Conservation (phyloP, 2,888 invertebrate genomes). For the Lobophora halterata region DNA sequence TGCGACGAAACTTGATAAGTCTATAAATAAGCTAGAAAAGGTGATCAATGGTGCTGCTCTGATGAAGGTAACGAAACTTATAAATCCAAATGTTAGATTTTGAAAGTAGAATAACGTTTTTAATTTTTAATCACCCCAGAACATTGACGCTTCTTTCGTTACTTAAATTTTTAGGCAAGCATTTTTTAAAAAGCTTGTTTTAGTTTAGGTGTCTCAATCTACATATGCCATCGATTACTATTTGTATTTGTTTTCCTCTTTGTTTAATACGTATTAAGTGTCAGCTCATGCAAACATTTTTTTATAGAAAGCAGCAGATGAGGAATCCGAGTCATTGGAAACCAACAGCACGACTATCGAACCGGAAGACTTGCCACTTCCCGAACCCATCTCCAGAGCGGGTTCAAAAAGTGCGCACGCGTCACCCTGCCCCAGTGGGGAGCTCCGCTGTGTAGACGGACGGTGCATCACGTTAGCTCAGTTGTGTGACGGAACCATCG, state of each 20-base stretch:
- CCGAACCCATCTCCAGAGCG: not conserved
- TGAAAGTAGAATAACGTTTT: too few relatives aligned
- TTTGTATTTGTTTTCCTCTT: not conserved
- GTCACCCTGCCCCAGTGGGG: constrained; percentile 76
- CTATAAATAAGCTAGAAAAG: constrained; percentile 53
- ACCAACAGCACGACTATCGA: constrained; percentile 38
- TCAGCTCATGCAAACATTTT: not conserved
- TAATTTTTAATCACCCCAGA: too few relatives aligned
- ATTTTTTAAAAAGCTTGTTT: too few relatives aligned
- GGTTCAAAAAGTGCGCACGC: constrained; percentile 53
- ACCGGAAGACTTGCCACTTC: constrained; percentile 31
- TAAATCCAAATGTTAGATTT: too few relatives aligned
- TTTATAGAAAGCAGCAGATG: constrained; percentile 51
- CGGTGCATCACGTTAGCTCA: constrained; percentile 83
- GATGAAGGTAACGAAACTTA: constrained; percentile 56
- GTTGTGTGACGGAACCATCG: constrained; percentile 81
- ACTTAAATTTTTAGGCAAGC: too few relatives aligned
- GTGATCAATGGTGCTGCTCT: constrained; percentile 62
- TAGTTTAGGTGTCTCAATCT: too few relatives aligned
- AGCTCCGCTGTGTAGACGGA: constrained; percentile 83
- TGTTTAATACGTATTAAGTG: not conserved
- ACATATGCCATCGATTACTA: too few relatives aligned
- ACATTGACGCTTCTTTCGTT: too few relatives aligned
- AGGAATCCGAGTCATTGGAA: constrained; percentile 40
- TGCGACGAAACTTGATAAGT: constrained; percentile 46